phyloP scores from a whole-genome alignment of 1,140 invertebrate genomes.

The Chrysomallon squamiferum region DNA sequence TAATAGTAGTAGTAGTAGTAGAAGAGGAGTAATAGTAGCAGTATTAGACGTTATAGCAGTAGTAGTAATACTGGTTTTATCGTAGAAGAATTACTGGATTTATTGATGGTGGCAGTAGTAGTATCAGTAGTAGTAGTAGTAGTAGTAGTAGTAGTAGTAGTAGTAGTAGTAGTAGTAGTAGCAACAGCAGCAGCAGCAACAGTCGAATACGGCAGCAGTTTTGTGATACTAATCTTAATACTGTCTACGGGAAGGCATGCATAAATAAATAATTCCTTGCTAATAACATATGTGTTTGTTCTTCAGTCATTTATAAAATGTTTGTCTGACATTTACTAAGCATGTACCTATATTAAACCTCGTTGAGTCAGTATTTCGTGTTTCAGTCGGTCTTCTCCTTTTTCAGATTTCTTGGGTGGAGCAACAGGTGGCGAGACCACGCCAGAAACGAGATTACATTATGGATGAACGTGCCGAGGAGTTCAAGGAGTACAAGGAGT shows the following conservation, averaged over 20 bases:
- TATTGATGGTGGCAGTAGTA: neutral
- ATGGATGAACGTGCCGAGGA: neutral
- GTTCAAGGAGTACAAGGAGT: conserved; percentile 7
- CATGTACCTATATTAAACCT: too few relatives aligned
- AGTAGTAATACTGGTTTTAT: too few relatives aligned
- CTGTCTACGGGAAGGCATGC: too few relatives aligned
- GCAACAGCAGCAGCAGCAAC: neutral
- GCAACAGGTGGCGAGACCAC: conserved; percentile 8
- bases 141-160: neutral
- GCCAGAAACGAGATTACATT: neutral
- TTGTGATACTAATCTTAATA: too few relatives aligned
- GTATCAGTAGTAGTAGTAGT: neutral
- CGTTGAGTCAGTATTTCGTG: too few relatives aligned
- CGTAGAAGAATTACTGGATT: neutral
- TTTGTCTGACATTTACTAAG: too few relatives aligned
- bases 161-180: neutral
- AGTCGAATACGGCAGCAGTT: too few relatives aligned
- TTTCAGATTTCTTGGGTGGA: conserved; percentile 9
- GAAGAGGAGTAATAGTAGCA: neutral
- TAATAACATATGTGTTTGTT: too few relatives aligned
- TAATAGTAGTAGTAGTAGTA: neutral
- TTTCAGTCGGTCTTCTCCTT: too few relatives aligned
- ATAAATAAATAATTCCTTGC: too few relatives aligned
- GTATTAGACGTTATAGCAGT: neutral
- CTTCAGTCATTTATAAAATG: too few relatives aligned